Evolutionary conservation across 2,113 vertebrate species (phyloP).

Genomic region (Muscicapa adusta): DNA sequence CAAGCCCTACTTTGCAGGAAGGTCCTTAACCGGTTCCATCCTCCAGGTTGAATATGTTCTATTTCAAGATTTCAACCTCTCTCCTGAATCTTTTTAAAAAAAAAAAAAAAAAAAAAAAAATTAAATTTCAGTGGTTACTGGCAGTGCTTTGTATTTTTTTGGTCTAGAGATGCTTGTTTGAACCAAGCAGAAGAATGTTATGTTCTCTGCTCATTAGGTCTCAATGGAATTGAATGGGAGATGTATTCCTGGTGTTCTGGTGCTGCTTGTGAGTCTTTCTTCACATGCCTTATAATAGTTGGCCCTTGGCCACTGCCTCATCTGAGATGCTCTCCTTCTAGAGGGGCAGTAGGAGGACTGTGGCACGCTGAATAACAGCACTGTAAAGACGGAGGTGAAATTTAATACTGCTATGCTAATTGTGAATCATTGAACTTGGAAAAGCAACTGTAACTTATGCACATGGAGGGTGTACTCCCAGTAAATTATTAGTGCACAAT

Average conservation of each 20-base stretch:
- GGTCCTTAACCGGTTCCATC: neutral
- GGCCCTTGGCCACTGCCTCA: neutral
- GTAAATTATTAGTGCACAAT: neutral
- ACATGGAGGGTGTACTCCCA: neutral
- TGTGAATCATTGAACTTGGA: neutral
- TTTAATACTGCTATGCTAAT: neutral
- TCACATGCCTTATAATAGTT: neutral
- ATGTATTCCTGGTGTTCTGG: neutral
- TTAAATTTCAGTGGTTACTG: neutral
- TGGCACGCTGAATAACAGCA: neutral
- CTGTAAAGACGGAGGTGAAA: neutral
- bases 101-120: neutral
- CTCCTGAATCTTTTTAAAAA: neutral
- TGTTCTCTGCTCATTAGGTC: neutral
- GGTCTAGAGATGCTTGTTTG: neutral
- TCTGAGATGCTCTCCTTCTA: neutral
- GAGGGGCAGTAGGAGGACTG: neutral
- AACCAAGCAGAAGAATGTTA: neutral
- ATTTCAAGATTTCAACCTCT: neutral
- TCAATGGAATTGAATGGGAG: neutral
- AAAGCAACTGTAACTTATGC: neutral
- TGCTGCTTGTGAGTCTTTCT: neutral
- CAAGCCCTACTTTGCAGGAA: neutral
- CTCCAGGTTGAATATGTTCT: neutral
- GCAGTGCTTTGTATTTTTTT: neutral